These are phyloP conservation scores for Portunus trituberculatus DNA, from an alignment of 1,140 invertebrate species.

Conservation along the genomic window DNA sequence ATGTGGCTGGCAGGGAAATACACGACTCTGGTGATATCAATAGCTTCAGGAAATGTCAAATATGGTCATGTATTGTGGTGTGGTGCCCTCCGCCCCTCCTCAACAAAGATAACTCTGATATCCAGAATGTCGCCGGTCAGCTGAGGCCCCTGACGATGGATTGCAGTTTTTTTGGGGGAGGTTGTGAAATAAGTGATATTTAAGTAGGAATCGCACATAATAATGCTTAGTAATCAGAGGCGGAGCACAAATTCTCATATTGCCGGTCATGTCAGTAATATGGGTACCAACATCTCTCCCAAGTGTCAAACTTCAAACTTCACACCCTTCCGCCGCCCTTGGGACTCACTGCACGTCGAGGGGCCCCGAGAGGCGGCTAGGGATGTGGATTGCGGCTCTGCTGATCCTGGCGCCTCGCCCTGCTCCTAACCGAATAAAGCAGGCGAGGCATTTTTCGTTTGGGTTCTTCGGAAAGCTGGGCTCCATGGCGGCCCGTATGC, in stretches of 20 bases:
- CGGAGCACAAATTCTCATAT: conserved; percentile 35
- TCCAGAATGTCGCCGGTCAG: not conserved
- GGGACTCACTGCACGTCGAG: not conserved
- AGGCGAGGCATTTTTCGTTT: conserved; percentile 55
- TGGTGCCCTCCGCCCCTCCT: not conserved
- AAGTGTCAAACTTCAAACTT: conserved; percentile 56
- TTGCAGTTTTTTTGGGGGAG: not conserved
- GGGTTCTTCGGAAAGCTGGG: conserved; percentile 52
- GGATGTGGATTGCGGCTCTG: not conserved
- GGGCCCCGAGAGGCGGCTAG: not conserved
- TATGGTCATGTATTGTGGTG: conserved; percentile 51
- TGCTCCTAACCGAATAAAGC: conserved; percentile 60
- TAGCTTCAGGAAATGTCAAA: conserved; percentile 66
- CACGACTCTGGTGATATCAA: conserved; percentile 26
- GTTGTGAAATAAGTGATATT: not conserved
- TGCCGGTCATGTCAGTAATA: conserved; percentile 57
- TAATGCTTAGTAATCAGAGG: conserved; percentile 28
- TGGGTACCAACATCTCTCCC: conserved; percentile 52
- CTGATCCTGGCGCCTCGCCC: not conserved
- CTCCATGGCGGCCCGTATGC: conserved; percentile 66
- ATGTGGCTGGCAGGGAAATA: not conserved
- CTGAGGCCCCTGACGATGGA: not conserved
- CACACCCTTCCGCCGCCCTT: not conserved
- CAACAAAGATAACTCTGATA: not conserved
- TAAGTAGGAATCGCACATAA: conserved; percentile 8